Evolutionary conservation across 2,113 vertebrate genomes (phyloP), one percentile per base, ranked within the genome.

Genomic region (Microcebus griseorufus): DNA sequence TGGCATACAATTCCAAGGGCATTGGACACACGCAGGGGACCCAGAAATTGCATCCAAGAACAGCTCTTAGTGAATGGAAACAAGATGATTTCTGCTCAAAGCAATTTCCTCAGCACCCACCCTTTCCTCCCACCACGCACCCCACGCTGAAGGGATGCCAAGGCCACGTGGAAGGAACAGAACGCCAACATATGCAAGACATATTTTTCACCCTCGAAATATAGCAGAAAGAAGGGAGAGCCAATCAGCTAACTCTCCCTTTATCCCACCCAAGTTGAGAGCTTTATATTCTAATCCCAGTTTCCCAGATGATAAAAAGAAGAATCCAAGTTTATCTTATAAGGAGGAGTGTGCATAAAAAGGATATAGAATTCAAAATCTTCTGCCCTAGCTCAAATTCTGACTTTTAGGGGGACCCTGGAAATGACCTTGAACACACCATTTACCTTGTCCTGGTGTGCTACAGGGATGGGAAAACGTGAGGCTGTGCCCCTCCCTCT

Each of bases 1-100:
- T 95, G 90, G 88, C 93, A 88, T 70, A 88, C 93, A 86, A 94
- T 89, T 97, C 90, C 92, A 90, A 93, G 93, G 97, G 94, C 93
- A 96, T 4, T 82, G 92, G 94, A 81, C 45, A 78, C 92, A 82
- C 86, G 98, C 97, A 93, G 95, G 94, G 97, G 84, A 85, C 85
- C 20, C 18, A 9, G 72, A 32, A 65, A 92, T 67, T 48, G 90
- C 39, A 85, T 97, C 97, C 90, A 95, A 94, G 88, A 97, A 95
- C 96, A 96, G 95, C 96, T 95, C 97, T 95, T 55, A 70, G 78
- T 86, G 96, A 93, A 97, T 97, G 96, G 97, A 96, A 97, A 97
- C 96, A 97, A 97, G 97, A 96, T 94, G 94, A 97, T 91, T 96
- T 96, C 95, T 96, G 81, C 95, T 97, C 88, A 96, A 83, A 96